Conservation (phyloP, 2,888 invertebrate genomes). For the Eupithecia centaureata region DNA sequence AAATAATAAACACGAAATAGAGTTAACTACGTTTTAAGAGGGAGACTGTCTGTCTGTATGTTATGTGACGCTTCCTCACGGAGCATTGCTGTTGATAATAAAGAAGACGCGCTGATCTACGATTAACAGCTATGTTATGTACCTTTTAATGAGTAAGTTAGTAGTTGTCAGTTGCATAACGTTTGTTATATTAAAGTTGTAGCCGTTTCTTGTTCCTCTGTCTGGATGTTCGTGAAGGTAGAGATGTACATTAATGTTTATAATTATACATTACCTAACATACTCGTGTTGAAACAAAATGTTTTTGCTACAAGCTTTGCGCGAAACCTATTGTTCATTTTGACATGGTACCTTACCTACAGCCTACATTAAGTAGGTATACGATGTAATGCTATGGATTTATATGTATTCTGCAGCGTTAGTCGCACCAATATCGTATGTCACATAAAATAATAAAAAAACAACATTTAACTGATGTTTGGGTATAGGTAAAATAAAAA, state of each 20-base stretch:
- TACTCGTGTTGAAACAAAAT: conserved; percentile 12
- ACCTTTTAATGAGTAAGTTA: neutral
- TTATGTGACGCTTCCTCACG: neutral
- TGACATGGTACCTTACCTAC: neutral
- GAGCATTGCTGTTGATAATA: neutral
- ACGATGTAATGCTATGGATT: too few species aligned
- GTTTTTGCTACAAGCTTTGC: conserved; percentile 8
- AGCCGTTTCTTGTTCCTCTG: conserved; percentile 10
- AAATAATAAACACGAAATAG: neutral
- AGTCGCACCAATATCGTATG: neutral
- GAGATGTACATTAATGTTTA: conserved; percentile 5
- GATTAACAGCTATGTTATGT: neutral
- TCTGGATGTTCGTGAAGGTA: conserved; percentile 10
- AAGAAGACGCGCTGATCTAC: neutral
- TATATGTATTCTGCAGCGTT: too few species aligned
- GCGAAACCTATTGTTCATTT: neutral
- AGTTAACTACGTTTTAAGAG: neutral
- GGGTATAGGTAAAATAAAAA: neutral
- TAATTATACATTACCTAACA: conserved; percentile 4
- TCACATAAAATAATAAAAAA: neutral
- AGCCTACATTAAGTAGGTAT: neutral
- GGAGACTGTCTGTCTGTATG: neutral
- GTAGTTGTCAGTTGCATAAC: too few species aligned
- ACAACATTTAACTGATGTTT: neutral
- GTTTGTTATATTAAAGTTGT: conserved; percentile 13